Base-by-base conservation (phyloP, 2,888 invertebrate genomes). In the Lampropteryx suffumata region DNA sequence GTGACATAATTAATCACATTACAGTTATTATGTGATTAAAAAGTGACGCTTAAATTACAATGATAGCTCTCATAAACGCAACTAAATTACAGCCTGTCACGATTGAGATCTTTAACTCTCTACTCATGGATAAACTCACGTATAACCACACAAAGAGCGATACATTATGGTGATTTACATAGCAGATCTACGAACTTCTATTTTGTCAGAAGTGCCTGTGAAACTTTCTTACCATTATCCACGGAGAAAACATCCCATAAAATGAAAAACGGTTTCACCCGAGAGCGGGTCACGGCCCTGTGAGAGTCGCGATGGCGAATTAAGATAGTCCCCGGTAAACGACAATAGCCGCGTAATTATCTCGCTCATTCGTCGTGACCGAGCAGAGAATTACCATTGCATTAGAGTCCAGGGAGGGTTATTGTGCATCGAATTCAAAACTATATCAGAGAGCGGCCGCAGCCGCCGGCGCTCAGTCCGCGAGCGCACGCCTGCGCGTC, bases 311-410 rank as follows among this genome's bases (percentile, higher is more conserved):
- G 88, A 89, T 86, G 75, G 76, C 81, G 77, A 84, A 85, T 88
- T 85, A 84, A 85, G 88, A 87, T 87, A 83, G 78, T 71, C 67
- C 69, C 67, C 68, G 59, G 75, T 73, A 81, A 80, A 80, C 79
- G 82, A 85, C 86, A 82, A 82, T 85, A 82, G 78, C 79, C 76
- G 76, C 76, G 76, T 81, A 86, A 90, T 89, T 89, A 86, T 84
- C 81, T 82, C 73, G 84, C 77, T 83, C 77, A 81, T 85, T 85
- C 80, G 81, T 88, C 86, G 89, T 87, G 89, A 87, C 89, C 76
- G 73, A 79, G 79, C 79, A 77, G 73, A 75, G 46, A 84, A 85
- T 84, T 76, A 76, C 78, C 77, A 80, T 76, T 84, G 86, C 88
- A 83, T 84, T 82, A 82, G 79, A 82, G 72, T 81, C 79, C 83